A percentile compares a stretch with the other conserved stretches of the same genome.
Evolutionary conservation across 2,888 invertebrate species (phyloP).

Genomic region (Sarcophaga rosellei): DNA sequence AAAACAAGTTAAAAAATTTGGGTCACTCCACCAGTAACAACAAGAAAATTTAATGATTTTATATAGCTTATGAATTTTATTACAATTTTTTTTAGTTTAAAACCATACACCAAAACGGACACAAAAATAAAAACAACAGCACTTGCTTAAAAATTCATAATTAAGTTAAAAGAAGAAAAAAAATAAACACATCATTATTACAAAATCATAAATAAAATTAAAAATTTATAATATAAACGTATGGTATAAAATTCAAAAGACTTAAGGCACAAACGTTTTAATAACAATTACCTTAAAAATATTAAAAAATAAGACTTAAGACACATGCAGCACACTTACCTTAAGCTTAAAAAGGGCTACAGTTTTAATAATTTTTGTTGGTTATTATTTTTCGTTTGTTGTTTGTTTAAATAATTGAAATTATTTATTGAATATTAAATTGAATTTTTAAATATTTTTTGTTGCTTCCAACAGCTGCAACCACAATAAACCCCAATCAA

Average conservation of each 20-base stretch:
- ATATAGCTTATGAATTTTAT: neutral
- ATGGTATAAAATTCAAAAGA: neutral
- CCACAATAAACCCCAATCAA: neutral
- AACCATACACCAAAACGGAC: no score
- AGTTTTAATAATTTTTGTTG: neutral
- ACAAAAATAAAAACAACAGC: neutral
- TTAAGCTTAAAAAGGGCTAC: neutral
- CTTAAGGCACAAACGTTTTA: neutral
- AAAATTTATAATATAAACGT: neutral
- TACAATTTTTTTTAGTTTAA: neutral
- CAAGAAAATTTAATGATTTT: neutral
- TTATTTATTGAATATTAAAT: constrained; percentile 54
- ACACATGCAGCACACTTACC: constrained; percentile 18
- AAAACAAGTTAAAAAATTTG: constrained; percentile 48
- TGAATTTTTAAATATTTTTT: constrained; percentile 33
- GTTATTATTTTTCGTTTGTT: constrained; percentile 4
- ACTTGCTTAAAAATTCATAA: constrained; percentile 46
- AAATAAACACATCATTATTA: constrained; percentile 5
- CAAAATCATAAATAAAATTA: neutral
- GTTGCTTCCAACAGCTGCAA: neutral
- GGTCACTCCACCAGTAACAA: constrained; percentile 40
- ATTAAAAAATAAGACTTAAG: constrained; percentile 14
- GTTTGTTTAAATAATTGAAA: constrained; percentile 28
- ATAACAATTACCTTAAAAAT: neutral
- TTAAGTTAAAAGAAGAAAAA: constrained; percentile 21